Evolutionary conservation across 2,797 vertebrate genomes (phyloP).

Genomic region (Sphenodon punctatus): DNA sequence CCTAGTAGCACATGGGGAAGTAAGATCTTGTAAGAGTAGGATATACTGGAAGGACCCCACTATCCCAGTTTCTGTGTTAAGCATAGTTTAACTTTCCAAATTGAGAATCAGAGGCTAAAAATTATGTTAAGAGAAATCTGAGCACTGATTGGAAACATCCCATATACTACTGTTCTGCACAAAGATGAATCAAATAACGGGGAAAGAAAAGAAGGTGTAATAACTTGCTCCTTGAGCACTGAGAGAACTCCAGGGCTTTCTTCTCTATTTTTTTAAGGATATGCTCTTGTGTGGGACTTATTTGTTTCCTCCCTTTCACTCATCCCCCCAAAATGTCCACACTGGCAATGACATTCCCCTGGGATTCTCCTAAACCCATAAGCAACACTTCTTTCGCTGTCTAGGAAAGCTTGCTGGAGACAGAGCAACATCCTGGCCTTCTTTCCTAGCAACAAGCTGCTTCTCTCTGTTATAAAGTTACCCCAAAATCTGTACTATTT

Average conservation of each 20-base stretch:
- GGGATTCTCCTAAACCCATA: background rate
- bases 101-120: background rate
- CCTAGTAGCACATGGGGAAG: no score
- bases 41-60: constrained; percentile 26
- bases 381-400: background rate
- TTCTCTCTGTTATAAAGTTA: no score
- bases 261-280: background rate
- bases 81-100: constrained; percentile 37
- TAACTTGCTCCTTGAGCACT: no score
- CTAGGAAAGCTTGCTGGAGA: background rate
- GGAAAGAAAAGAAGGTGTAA: no score
- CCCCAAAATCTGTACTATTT: rapidly evolving
- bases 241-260: background rate
- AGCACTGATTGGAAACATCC: background rate
- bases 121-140: background rate
- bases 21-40: constrained; percentile 1
- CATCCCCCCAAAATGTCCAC: background rate
- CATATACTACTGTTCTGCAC: rapidly evolving
- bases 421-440: no score
- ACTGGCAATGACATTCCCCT: background rate
- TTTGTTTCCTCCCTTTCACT: background rate
- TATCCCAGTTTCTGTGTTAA: constrained; percentile 13
- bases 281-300: background rate
- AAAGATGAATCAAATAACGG: background rate
- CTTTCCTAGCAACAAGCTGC: no score